These are phyloP conservation scores for Pachypanchax playfairii DNA, from an alignment of 2,113 vertebrate species.

Conservation along the genomic window DNA sequence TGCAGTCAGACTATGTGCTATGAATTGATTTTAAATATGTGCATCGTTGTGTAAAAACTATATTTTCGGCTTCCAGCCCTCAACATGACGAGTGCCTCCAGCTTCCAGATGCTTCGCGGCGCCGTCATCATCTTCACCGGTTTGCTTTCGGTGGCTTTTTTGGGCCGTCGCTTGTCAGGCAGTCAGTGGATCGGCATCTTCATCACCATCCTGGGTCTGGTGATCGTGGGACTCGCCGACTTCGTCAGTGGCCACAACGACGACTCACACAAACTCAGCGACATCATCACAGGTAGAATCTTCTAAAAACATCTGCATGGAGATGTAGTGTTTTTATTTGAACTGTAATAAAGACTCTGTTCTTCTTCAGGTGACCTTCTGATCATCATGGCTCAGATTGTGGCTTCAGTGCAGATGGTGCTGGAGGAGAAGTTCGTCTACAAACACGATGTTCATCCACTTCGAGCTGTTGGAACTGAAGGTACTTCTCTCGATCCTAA, in stretches of 20 bases:
- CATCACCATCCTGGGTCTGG: conserved; percentile 88
- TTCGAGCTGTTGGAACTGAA: conserved; percentile 90
- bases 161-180: conserved; percentile 80
- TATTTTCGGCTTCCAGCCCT: conserved; percentile 77
- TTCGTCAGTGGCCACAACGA: conserved; percentile 73
- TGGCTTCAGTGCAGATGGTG: conserved; percentile 93
- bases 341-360: neutral
- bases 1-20: too few species aligned
- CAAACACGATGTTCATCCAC: conserved; percentile 90
- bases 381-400: conserved; percentile 92
- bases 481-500: conserved; percentile 69
- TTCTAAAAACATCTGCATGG: too few species aligned
- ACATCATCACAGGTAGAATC: conserved; percentile 87
- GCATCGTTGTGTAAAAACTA: too few species aligned
- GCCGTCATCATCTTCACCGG: conserved; percentile 94
- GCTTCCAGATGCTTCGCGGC: conserved; percentile 96
- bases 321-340: too few species aligned
- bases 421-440: conserved; percentile 95
- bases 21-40: too few species aligned
- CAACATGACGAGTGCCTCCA: conserved; percentile 95
- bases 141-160: conserved; percentile 90
- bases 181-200: conserved; percentile 93
- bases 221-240: conserved; percentile 90
- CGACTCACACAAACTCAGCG: conserved; percentile 81
- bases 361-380: conserved; percentile 86